Evolutionary conservation across 2,888 invertebrate genomes (phyloP).

Genomic region (Anorthoa munda): DNA sequence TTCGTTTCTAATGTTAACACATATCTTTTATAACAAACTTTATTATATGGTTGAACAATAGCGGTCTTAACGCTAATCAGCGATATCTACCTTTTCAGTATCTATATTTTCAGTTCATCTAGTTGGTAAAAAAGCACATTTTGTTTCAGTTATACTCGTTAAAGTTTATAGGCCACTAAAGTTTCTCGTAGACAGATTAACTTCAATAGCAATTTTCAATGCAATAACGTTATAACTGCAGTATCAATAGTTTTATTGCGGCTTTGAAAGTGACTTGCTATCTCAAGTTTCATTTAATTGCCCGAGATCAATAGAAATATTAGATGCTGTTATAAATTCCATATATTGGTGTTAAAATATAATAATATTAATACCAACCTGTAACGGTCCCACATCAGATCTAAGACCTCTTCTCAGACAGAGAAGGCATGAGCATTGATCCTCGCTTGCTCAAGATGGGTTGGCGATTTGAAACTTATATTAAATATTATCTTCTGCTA

Average conservation of each 20-base stretch:
- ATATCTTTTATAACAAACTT: no score
- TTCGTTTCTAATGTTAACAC: no score
- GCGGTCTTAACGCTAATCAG: no score
- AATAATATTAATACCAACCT: no score
- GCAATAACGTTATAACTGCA: slow-evolving; percentile 23
- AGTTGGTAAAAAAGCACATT: not conserved
- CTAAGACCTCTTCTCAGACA: no score
- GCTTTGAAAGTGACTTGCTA: slow-evolving; percentile 16
- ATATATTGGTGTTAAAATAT: not conserved
- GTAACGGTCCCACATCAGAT: no score
- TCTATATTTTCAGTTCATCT: not conserved
- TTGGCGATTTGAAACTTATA: no score
- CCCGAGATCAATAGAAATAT: slow-evolving; percentile 5
- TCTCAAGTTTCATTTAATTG: slow-evolving; percentile 19
- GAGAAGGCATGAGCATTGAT: no score
- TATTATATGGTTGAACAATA: no score
- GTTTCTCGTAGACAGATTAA: slow-evolving; percentile 30
- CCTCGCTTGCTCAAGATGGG: no score
- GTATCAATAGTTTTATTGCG: slow-evolving; percentile 35
- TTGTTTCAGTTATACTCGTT: slow-evolving; percentile 9
- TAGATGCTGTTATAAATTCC: not conserved
- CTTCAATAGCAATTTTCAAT: slow-evolving; percentile 18
- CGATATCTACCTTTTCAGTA: no score
- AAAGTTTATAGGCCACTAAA: slow-evolving; percentile 46
- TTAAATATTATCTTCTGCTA: no score